phyloP scores from a whole-genome alignment of 2,888 invertebrate genomes.

The Mamestra brassicae region DNA sequence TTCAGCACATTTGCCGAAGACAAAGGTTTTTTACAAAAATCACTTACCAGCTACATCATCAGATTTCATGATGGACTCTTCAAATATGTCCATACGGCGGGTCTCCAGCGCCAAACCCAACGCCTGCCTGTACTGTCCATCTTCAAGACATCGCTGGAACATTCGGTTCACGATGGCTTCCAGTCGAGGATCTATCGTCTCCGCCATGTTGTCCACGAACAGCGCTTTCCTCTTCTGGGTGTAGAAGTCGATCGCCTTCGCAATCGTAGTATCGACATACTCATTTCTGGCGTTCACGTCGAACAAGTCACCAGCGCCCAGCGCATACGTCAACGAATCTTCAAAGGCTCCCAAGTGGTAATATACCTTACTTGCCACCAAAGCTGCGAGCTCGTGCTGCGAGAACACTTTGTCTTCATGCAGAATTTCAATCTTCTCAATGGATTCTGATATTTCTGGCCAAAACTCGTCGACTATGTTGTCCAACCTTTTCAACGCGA shows the following conservation, averaged over 20 bases:
- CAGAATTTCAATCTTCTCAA: constrained; percentile 99
- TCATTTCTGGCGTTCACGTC: constrained; percentile 98
- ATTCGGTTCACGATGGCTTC: constrained; percentile 99
- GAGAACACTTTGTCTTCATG: constrained; percentile 97
- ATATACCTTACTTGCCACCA: constrained; percentile 99
- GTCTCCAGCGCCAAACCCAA: constrained; percentile 99
- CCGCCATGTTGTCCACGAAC: constrained; percentile 92
- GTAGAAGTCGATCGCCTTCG: constrained; percentile 99
- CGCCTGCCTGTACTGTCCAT: constrained; percentile 98
- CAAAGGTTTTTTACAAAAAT: constrained; percentile 13
- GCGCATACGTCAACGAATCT: constrained; percentile 98
- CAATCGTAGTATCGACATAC: constrained; percentile 99
- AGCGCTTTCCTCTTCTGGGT: constrained; percentile 96
- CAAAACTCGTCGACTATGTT: constrained; percentile 99
- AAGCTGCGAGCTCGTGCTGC: constrained; percentile 97
- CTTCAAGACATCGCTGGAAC: constrained; percentile 98
- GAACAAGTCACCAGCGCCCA: constrained; percentile 98
- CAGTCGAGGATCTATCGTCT: constrained; percentile 94
- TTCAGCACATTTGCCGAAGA: background rate
- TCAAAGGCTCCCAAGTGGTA: constrained; percentile 99
- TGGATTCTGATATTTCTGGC: constrained; percentile 99
- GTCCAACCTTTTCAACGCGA: constrained; percentile 97
- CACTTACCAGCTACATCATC: constrained; percentile 94
- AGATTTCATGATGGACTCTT: constrained; percentile 97
- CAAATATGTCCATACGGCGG: constrained; percentile 98